Base-by-base conservation (phyloP, 2,888 invertebrate species). In the Lepidocyrtoides sp. region DNA sequence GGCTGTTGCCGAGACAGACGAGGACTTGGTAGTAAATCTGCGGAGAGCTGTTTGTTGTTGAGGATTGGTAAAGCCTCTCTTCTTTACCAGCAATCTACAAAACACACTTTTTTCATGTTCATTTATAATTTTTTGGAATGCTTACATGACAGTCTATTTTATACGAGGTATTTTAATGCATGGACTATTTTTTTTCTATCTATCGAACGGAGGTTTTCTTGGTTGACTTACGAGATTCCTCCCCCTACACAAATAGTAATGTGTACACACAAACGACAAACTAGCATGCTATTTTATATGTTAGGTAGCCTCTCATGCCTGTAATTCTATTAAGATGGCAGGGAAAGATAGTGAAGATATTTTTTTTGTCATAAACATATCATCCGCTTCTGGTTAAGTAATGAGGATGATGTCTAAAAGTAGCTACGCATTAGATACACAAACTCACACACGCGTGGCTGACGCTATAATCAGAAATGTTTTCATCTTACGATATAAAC, bases 251-350 rank as follows among this genome's bases (percentile, higher is more conserved):
- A 4, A 36, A 7, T 26, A 41, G 32, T 26, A 17, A 36, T 20
- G 10, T 26, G 3, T 48, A 29, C 29, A 54, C 20, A 60, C 20
- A 36, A 66, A 83, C 17, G 36, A 60, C 36, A 81, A 48, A 60
- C 32, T 54, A 29, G 3, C 14, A 7, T 23, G 69, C 10, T 41
- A 69, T 17, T 29, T 51, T 83, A 60, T 57, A 63, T 48, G 23
- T 66, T 36, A 48, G 66, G 23, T 41, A 77, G 48, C 66, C 75
- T 83, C 75, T 89, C 89, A 89, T 63, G 72, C 83, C 12, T 51
- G 66, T 89, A 83, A 89, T 89, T 89, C 83, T 83, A 89, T 89
- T 89, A 83, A 83, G 89, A 89, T 83, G 36, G 44, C 20, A 77
- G 23, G 14, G 83, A 20, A 66, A 54, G 85, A 85, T 85, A 85